phyloP scores from a whole-genome alignment of 1,140 invertebrate genomes.

The Vollenhovia emeryi region DNA sequence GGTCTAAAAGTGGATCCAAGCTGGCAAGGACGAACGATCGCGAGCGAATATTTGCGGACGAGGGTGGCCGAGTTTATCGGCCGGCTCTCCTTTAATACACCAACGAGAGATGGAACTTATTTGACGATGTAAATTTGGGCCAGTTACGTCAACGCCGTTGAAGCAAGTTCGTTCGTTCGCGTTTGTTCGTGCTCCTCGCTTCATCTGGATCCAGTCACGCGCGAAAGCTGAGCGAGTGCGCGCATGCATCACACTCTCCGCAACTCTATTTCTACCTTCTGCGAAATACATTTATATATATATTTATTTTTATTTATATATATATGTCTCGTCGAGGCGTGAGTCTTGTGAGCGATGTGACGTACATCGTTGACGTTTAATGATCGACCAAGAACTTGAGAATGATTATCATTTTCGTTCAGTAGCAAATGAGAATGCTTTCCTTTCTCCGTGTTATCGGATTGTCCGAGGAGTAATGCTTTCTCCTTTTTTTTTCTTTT shows the following conservation, averaged over 20 bases:
- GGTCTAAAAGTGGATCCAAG: not conserved
- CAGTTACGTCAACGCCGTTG: not conserved
- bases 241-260: constrained; percentile 34
- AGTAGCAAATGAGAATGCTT: constrained; percentile 57
- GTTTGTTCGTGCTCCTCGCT: not conserved
- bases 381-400: constrained; percentile 16
- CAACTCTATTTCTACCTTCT: constrained; percentile 45
- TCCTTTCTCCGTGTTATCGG: constrained; percentile 27
- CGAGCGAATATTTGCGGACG: not conserved
- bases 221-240: constrained; percentile 20
- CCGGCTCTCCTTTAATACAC: not conserved
- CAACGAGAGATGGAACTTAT: not conserved
- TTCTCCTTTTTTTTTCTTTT: too few relatives aligned
- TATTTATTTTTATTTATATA: constrained; percentile 28
- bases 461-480: constrained; percentile 52
- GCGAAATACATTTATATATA: constrained; percentile 48
- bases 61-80: not conserved
- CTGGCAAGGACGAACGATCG: not conserved
- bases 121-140: not conserved
- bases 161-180: not conserved
- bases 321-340: constrained; percentile 55
- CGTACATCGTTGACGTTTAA: constrained; percentile 54
- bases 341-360: constrained; percentile 63
- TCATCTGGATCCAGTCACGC: not conserved
- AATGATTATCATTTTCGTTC: constrained; percentile 51